Percentiles rank a stretch among this genome's conserved stretches.
Evolutionary conservation across 37 sponge, comb jelly and placozoan genomes (phyloP).

Genomic region (Ephydatia muelleri): DNA sequence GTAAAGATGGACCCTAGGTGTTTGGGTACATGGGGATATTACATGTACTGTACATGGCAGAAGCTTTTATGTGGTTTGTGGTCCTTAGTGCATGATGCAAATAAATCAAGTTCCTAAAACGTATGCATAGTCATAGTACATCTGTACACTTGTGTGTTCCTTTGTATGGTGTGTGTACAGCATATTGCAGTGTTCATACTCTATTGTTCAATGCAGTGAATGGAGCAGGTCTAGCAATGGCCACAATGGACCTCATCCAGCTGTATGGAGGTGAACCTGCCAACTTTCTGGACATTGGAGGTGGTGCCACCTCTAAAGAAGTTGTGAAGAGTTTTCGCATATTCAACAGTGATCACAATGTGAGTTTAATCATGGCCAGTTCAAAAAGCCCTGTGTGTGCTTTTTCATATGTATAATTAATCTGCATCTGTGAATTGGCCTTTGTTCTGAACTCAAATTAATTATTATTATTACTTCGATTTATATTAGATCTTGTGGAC

Average conservation of each 20-base stretch:
- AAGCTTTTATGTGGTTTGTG: too few relatives aligned
- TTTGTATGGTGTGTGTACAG: too few relatives aligned
- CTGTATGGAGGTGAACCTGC: constrained; percentile 89
- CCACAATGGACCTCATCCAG: constrained; percentile 96
- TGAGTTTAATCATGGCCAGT: constrained; percentile 44
- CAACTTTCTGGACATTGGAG: constrained; percentile 96
- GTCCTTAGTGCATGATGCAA: too few relatives aligned
- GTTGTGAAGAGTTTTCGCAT: constrained; percentile 87
- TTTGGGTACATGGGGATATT: neutral
- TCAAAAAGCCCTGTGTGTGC: neutral
- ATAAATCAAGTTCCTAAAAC: too few relatives aligned
- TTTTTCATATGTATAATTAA: constrained; percentile 1
- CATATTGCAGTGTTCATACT: neutral
- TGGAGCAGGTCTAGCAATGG: constrained; percentile 98
- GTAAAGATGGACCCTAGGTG: neutral
- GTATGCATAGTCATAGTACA: too few relatives aligned
- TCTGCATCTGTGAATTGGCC: neutral
- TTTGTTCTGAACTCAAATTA: neutral
- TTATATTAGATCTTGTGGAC: neutral
- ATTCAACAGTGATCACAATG: constrained; percentile 73
- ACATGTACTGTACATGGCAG: too few relatives aligned
- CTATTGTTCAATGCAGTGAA: constrained; percentile 70
- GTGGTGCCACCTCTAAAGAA: constrained; percentile 80
- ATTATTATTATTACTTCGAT: neutral
- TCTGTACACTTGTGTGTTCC: too few relatives aligned